Conservation (phyloP, 2,113 vertebrate genomes). For the Micromys minutus region DNA sequence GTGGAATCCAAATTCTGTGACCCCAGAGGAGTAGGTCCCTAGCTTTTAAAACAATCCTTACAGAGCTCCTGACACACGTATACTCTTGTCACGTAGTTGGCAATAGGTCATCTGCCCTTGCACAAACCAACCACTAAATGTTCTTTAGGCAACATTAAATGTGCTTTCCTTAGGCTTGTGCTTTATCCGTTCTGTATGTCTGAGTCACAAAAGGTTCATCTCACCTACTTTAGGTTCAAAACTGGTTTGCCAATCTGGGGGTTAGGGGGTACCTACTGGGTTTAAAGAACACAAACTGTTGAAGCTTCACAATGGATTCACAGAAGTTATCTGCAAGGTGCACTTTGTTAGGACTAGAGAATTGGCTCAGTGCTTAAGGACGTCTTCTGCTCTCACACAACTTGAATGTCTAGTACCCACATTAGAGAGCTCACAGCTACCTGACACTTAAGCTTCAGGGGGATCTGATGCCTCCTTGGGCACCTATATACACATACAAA, state of each 20-base stretch:
- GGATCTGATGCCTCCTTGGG: not conserved
- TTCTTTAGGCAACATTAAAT: conserved; percentile 30
- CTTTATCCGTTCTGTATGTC: not conserved
- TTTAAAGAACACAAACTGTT: conserved; percentile 9
- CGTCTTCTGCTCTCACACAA: not conserved
- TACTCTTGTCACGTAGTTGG: conserved; percentile 43
- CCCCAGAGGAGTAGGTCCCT: not conserved
- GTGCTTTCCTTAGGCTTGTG: too few species aligned
- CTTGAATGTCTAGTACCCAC: not conserved
- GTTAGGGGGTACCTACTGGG: too few species aligned
- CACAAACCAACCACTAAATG: conserved; percentile 50
- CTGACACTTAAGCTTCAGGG: not conserved
- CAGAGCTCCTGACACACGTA: conserved; percentile 13
- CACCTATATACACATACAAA: not conserved
- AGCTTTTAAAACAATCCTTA: not conserved
- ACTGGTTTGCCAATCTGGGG: conserved; percentile 29
- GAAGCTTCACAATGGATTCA: not conserved
- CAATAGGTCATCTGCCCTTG: not conserved
- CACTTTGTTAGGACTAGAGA: not conserved
- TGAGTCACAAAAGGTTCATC: conserved; percentile 58
- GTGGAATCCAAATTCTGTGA: not conserved
- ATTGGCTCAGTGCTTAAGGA: not conserved
- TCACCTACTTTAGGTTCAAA: conserved; percentile 45
- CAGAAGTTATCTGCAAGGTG: not conserved
- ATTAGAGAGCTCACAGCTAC: not conserved